Conservation (phyloP, 2,113 vertebrate species). For the Oenanthe melanoleuca region DNA sequence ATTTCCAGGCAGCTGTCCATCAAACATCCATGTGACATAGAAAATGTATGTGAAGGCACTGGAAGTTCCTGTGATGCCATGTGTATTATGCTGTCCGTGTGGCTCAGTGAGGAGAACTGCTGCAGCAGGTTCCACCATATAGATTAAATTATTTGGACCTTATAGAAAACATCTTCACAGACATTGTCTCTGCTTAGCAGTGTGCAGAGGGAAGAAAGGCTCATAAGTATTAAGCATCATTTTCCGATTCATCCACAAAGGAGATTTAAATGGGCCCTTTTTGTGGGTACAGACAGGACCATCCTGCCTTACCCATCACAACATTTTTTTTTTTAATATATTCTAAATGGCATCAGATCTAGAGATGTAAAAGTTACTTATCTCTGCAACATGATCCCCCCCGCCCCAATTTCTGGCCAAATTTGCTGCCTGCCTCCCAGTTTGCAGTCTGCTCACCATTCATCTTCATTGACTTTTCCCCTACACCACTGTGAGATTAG, state of each 20-base stretch:
- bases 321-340: background rate
- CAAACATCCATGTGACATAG: background rate
- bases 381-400: background rate
- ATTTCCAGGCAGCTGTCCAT: background rate
- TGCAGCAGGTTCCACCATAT: background rate
- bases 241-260: background rate
- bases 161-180: background rate
- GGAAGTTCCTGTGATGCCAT: background rate
- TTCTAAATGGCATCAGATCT: background rate
- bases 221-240: accelerated
- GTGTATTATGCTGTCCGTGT: background rate
- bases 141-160: background rate
- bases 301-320: background rate
- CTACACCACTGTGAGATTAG: background rate
- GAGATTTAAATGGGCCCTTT: background rate
- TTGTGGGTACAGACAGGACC: background rate
- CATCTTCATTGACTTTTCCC: constrained; percentile 12
- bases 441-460: background rate
- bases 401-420: background rate
- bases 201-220: background rate
- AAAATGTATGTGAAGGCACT: background rate
- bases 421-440: background rate
- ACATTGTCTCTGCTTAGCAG: background rate
- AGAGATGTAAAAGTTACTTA: background rate
- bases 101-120: background rate